These are phyloP conservation scores for Calliopsis andreniformis DNA, from an alignment of 1,140 invertebrate species.

Conservation along the genomic window DNA sequence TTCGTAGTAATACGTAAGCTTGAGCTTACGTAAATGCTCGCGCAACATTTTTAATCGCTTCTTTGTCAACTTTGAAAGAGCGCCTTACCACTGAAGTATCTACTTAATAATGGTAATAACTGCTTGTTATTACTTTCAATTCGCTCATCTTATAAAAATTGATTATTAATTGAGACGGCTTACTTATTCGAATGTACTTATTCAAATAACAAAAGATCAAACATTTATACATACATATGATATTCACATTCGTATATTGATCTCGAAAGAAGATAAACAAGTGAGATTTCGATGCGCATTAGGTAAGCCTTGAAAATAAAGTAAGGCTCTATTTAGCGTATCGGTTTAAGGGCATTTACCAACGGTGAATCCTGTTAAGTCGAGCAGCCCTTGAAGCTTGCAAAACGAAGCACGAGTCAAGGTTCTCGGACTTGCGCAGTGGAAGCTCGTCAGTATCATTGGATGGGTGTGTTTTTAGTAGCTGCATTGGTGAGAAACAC, in stretches of 20 bases:
- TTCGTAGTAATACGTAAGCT: not conserved
- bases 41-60: constrained; percentile 43
- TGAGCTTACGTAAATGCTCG: constrained; percentile 41
- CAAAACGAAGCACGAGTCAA: constrained; percentile 54
- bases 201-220: no score
- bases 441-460: constrained; percentile 18
- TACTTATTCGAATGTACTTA: no score
- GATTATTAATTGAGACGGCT: no score
- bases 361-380: constrained; percentile 26
- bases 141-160: no score
- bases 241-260: not conserved
- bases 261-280: not conserved
- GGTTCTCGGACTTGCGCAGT: constrained; percentile 59
- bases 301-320: not conserved
- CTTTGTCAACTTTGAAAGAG: constrained; percentile 16
- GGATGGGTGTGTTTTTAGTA: constrained; percentile 29
- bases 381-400: constrained; percentile 26
- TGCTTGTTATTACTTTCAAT: no score
- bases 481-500: constrained; percentile 22
- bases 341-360: constrained; percentile 27
- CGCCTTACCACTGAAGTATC: not conserved
- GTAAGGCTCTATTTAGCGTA: not conserved
- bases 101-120: no score
- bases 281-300: not conserved
- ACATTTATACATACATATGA: no score